Base-by-base conservation (phyloP, 2,797 vertebrate species). In the Microcaecilia unicolor region DNA sequence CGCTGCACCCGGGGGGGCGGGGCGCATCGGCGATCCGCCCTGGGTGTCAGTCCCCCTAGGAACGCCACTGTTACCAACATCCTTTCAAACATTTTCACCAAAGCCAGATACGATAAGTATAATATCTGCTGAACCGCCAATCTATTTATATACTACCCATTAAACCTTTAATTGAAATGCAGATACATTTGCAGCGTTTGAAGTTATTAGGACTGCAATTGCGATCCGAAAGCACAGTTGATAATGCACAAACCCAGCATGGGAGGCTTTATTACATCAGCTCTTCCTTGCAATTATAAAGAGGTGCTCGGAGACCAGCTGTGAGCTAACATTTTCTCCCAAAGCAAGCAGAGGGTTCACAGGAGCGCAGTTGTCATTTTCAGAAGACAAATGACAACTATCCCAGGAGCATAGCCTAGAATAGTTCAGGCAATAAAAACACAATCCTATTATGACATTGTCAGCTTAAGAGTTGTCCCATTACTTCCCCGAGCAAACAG, bases 221-320 rank as follows among this genome's bases (percentile, higher is more conserved):
- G 24, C 47, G 12, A 37, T 13, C 30, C 37, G 43, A 29, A n/a
- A 33, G 27, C 25, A 23, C 10, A 18, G 21, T 25, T 22, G 13
- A 23, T 23, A 23, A 7, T 3, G 10, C 8, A 25, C 17, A 9
- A 41, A 15, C 47, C 14, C 34, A 54, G 22, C 28, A 29, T 54
- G 43, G 37, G 16, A 53, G 22, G 17, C 55, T 32, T 36, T 52
- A 29, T 56, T 53, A 58, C 38, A 23, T 18, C 44, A 31, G 15
- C n/a, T 53, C 58, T 60, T 47, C 53, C 23, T 23, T 47, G 24
- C 31, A 49, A 48, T 64, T 61, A 64, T 36, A 37, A 56, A 49
- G 21, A 29, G 22, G 34, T 37, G 36, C 10, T 26, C 23, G 15
- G 45, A 42, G 31, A 37, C 31, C 54, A 15, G 24, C 48, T 55